phyloP scores from a whole-genome alignment of 1,140 invertebrate genomes.

The Leptinotarsa texana region DNA sequence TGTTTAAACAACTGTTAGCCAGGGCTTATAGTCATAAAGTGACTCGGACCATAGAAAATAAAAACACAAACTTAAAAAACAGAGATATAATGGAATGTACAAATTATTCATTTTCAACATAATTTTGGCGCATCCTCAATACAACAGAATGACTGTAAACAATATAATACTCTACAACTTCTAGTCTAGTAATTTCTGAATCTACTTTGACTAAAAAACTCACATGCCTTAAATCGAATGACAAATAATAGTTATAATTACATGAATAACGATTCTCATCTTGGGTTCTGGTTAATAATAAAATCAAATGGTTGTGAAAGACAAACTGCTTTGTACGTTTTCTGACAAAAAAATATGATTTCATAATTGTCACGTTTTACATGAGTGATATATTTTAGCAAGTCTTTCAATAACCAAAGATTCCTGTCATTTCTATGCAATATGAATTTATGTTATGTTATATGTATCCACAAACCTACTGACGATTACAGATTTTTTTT shows the following conservation, averaged over 20 bases:
- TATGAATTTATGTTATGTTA: too few relatives aligned
- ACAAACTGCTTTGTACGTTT: not conserved
- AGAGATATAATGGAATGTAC: conserved; percentile 52
- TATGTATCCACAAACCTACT: too few relatives aligned
- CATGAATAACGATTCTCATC: conserved; percentile 30
- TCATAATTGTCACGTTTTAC: too few relatives aligned
- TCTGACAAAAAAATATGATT: too few relatives aligned
- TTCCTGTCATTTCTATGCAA: too few relatives aligned
- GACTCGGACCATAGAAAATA: conserved; percentile 20
- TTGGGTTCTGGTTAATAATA: not conserved
- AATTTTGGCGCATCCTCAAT: conserved; percentile 50
- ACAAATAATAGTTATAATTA: conserved; percentile 29
- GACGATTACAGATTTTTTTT: too few relatives aligned
- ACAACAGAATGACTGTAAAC: conserved; percentile 43
- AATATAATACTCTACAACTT: conserved; percentile 40
- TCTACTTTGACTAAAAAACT: conserved; percentile 29
- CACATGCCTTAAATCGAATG: conserved; percentile 20
- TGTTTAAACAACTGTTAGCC: too few relatives aligned
- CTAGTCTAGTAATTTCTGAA: conserved; percentile 9
- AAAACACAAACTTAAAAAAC: conserved; percentile 48
- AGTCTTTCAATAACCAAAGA: too few relatives aligned
- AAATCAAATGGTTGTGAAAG: conserved; percentile 27
- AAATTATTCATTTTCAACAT: conserved; percentile 51
- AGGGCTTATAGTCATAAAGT: too few relatives aligned
- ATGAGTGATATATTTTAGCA: too few relatives aligned